Evolutionary conservation across 2,888 invertebrate genomes (phyloP), one percentile per base, ranked within the genome.

Genomic region (Tetanocera ferruginea): DNA sequence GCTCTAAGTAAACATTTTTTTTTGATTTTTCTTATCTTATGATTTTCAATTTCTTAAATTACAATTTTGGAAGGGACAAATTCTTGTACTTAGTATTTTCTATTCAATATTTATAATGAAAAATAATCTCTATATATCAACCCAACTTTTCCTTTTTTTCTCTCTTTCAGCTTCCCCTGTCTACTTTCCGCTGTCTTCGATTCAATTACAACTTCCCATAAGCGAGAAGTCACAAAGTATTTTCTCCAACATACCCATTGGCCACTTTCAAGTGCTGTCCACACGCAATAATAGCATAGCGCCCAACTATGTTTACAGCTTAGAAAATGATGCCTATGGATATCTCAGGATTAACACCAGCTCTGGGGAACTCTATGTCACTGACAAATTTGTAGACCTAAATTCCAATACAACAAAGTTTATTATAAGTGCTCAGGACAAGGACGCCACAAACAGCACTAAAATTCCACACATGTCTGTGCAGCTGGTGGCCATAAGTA

Each of bases 171-270:
- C 85, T 49, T 84, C 84, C 66, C 87, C 88, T 80, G 86, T 87
- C 72, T 89, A 88, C 76, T 89, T 90, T 81, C 90, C 89, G 72
- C 84, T 88, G 82, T 85, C 88, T 11, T 83, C 86, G 11, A 85
- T 89, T 66, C 85, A 86, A 83, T 80, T 89, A 75, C 88, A 87
- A 80, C 84, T 89, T 77, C 89, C 89, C 51, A 84, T 86, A 73
- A 88, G 88, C 14, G 87, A 89, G 81, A 87, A 89, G 72, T 86
- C 88, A 57, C 86, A 88, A 70, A 88, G 88, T 75, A 86, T 87
- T 67, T 88, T 89, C 80, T 87, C 87, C 4, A 89, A 88, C 83
- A 87, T 87, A 74, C 88, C 90, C 11, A 81, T 89, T 80, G 88
- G 86, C 37, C 87, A 87, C 78, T 89, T 90, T 83, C 87, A 88